A percentile compares a stretch with the other conserved stretches of the same genome.
Evolutionary conservation across 2,888 invertebrate genomes (phyloP).

Genomic region (Parnassius apollo): DNA sequence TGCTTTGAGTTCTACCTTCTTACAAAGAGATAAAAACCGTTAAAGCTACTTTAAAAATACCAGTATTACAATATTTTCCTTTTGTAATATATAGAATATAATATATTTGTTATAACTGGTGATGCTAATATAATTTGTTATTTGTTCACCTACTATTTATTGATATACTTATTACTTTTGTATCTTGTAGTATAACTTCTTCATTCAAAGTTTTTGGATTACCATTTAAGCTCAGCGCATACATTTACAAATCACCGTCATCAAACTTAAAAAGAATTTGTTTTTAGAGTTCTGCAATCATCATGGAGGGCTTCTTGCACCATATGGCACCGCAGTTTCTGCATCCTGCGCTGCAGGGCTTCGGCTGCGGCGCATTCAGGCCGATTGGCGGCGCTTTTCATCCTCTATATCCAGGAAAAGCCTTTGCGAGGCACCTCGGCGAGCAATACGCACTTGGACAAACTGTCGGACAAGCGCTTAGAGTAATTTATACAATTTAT

Average conservation of each 20-base stretch:
- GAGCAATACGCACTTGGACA: slow-evolving; percentile 76
- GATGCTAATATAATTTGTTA: too few relatives aligned
- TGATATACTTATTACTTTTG: too few relatives aligned
- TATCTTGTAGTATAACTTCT: too few relatives aligned
- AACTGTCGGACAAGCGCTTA: slow-evolving; percentile 72
- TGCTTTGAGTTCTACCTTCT: too few relatives aligned
- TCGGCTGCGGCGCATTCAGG: slow-evolving; percentile 76
- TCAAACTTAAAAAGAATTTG: background rate
- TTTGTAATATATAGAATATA: too few relatives aligned
- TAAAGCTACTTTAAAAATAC: too few relatives aligned
- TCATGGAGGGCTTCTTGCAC: slow-evolving; percentile 77
- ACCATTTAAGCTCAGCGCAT: background rate
- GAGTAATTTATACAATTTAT: slow-evolving; percentile 46
- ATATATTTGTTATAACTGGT: too few relatives aligned
- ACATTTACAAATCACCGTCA: background rate
- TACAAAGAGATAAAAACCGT: too few relatives aligned
- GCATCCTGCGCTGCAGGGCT: slow-evolving; percentile 76
- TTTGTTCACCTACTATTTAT: too few relatives aligned
- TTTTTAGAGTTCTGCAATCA: slow-evolving; percentile 39
- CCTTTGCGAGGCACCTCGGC: slow-evolving; percentile 73
- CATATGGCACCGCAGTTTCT: slow-evolving; percentile 79
- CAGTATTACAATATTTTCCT: too few relatives aligned
- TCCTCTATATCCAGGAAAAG: slow-evolving; percentile 75
- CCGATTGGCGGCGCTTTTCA: slow-evolving; percentile 78
- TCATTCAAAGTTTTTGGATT: too few relatives aligned